Percentiles rank a stretch among this genome's conserved stretches.
These are phyloP conservation scores for Papilio elwesi DNA, from an alignment of 2,888 invertebrate species.

Conservation along the genomic window DNA sequence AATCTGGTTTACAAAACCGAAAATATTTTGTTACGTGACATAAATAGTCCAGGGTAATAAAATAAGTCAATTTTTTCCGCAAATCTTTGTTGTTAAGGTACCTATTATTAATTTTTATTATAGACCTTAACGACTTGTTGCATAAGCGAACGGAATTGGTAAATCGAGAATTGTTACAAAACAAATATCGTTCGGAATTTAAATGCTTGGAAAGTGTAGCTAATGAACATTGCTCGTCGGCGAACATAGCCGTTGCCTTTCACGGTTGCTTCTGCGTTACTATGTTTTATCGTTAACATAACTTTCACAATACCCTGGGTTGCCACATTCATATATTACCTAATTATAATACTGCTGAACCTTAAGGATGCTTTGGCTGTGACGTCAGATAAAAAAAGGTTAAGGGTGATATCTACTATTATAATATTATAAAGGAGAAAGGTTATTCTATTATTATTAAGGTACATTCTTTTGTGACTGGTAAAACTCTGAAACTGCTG, in stretches of 20 bases:
- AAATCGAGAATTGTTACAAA: slow-evolving; percentile 46
- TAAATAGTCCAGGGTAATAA: no score
- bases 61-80: background rate
- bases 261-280: slow-evolving; percentile 56
- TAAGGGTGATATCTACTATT: no score
- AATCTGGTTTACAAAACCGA: slow-evolving; percentile 6
- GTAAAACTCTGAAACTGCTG: no score
- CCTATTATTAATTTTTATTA: slow-evolving; percentile 3
- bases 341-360: background rate
- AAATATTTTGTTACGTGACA: background rate
- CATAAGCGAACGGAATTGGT: slow-evolving; percentile 29
- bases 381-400: no score
- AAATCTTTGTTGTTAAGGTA: background rate
- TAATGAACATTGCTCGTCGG: slow-evolving; percentile 55
- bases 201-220: slow-evolving; percentile 67
- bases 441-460: no score
- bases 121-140: slow-evolving; percentile 16
- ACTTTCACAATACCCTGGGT: slow-evolving; percentile 56
- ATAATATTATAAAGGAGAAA: no score
- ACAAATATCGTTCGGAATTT: slow-evolving; percentile 48
- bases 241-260: slow-evolving; percentile 63
- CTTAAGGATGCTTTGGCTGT: background rate
- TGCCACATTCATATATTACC: background rate
- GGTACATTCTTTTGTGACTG: no score
- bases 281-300: slow-evolving; percentile 60